Base-by-base conservation (phyloP, 1,140 invertebrate genomes). In the Atopsyche davidsoni region DNA sequence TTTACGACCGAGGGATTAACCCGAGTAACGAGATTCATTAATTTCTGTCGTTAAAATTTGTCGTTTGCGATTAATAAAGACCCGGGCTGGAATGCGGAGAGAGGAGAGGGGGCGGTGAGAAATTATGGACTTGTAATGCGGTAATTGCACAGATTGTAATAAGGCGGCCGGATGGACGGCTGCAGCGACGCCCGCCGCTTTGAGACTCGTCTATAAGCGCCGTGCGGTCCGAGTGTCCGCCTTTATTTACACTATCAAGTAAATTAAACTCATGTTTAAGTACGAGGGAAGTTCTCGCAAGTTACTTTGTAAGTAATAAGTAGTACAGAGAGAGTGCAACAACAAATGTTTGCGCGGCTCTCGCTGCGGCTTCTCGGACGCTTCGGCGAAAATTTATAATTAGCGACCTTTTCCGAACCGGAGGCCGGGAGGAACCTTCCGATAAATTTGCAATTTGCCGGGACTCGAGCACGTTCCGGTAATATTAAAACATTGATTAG, bases 11-110 rank as follows among this genome's bases (percentile, higher is more conserved):
- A 61, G 65, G 67, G 70, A 74, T 74, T 73, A 74, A 74, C 72
- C 72, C 72, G 62, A 69, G 69, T 74, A 74, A 74, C 69, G 70
- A 74, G 72, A 73, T 70, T 72, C 70, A 74, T 74, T 74, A 74
- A 72, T 74, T 73, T 67, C 70, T 74, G 72, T 74, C 70, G 72
- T 74, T 74, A 74, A 74, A 74, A 74, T 74, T 74, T 74, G 72
- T 73, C 69, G 69, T 73, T 71, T 69, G 68, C 72, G 66, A 74
- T 74, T 73, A 74, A 74, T 74, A 74, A 73, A 66, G 67, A 65
- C 65, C 64, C 68, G 67, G 61, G 4, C 44, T n/a, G n/a, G n/a
- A n/a, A n/a, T n/a, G n/a, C n/a, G n/a, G n/a, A n/a, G n/a, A n/a
- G n/a, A n/a, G n/a, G n/a, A n/a, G n/a, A 53, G 43, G 16, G 11